Evolutionary conservation across 1,140 invertebrate species (phyloP).

Genomic region (Drosophila fuyamai): DNA sequence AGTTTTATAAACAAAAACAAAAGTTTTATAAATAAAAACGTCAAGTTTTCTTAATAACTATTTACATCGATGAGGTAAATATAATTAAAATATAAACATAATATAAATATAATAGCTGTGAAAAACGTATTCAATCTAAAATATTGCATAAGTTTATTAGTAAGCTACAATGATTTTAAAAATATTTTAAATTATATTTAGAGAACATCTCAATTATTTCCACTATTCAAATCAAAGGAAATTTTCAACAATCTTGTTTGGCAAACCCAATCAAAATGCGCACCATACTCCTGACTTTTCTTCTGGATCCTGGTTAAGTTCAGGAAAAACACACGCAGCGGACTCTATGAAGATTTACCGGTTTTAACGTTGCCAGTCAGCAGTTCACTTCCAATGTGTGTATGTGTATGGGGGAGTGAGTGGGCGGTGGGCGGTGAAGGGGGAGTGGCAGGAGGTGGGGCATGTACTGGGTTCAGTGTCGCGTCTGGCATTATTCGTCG

Average conservation of each 20-base stretch:
- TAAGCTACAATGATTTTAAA: no score
- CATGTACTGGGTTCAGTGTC: slow-evolving; percentile 59
- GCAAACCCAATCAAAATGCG: not conserved
- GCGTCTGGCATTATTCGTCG: slow-evolving; percentile 77
- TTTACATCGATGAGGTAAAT: no score
- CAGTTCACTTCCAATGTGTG: slow-evolving; percentile 53
- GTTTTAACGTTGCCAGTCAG: slow-evolving; percentile 82
- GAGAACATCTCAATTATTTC: not conserved
- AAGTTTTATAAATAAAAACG: no score
- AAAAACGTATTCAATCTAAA: no score
- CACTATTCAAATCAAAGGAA: not conserved
- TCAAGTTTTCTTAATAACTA: no score
- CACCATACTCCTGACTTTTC: slow-evolving; percentile 1
- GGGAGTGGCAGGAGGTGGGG: slow-evolving; percentile 5
- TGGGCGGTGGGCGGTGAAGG: slow-evolving; percentile 7
- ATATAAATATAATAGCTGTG: no score
- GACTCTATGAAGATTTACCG: slow-evolving; percentile 81
- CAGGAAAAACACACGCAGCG: slow-evolving; percentile 64
- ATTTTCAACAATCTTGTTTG: not conserved
- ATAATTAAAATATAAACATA: no score
- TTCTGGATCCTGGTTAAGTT: not conserved
- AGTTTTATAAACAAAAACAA: no score
- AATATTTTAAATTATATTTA: no score
- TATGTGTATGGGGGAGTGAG: slow-evolving; percentile 6
- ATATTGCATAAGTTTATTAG: no score